These are phyloP conservation scores for Atractosteus spatula DNA, from an alignment of 2,113 vertebrate genomes.

Conservation along the genomic window DNA sequence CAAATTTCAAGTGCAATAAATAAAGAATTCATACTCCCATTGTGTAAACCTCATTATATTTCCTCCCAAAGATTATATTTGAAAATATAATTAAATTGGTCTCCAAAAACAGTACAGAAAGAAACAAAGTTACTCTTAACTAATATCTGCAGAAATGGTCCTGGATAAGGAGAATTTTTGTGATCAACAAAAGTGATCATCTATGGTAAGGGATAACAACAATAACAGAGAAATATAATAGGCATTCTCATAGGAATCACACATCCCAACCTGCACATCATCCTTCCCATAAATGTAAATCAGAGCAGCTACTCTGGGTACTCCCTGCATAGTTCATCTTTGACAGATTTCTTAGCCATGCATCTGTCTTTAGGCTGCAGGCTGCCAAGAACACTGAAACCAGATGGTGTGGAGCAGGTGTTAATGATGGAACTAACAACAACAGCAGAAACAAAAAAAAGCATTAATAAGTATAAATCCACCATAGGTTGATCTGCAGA, in stretches of 20 bases:
- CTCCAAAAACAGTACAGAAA: no score
- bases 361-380: conserved; percentile 15
- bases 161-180: no score
- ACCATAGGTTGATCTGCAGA: no score
- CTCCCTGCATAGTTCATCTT: neutral
- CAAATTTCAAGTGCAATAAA: neutral
- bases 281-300: neutral
- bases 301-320: neutral
- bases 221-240: neutral
- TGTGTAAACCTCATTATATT: conserved; percentile 21
- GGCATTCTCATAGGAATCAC: neutral
- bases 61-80: neutral
- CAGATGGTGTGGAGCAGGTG: conserved; percentile 23
- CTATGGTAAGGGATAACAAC: neutral
- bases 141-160: no score
- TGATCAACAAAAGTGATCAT: neutral
- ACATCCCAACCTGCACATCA: neutral
- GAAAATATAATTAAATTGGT: no score
- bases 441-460: neutral
- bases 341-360: conserved; percentile 10
- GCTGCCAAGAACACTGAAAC: conserved; percentile 18
- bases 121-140: no score
- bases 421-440: conserved; percentile 22
- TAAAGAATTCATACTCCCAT: conserved; percentile 3
- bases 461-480: no score